These are phyloP conservation scores for Podarcis raffonei DNA, from an alignment of 2,113 vertebrate species.

Conservation along the genomic window DNA sequence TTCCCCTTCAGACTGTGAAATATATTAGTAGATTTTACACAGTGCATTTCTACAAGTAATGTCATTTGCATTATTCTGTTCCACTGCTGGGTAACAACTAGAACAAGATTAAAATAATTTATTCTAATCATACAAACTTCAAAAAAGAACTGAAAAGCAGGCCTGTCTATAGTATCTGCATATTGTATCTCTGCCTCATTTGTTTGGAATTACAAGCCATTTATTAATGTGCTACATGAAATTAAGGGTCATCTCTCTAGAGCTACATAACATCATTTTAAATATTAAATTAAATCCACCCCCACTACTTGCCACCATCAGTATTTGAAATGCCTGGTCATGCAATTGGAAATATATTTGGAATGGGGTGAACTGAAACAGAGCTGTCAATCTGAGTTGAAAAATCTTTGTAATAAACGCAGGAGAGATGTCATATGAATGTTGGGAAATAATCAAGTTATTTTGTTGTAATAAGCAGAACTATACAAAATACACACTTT, in stretches of 20 bases:
- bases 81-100: background rate
- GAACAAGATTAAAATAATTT: conserved; percentile 7
- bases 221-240: conserved; percentile 10
- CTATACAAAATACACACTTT: background rate
- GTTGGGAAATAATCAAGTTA: conserved; percentile 19
- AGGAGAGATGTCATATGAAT: conserved; percentile 1
- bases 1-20: conserved; percentile 42
- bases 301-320: conserved; percentile 18
- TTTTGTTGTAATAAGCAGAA: conserved; percentile 29
- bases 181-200: conserved; percentile 40
- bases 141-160: background rate
- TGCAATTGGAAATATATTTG: conserved; percentile 18
- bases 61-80: background rate
- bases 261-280: conserved; percentile 43
- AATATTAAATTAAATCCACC: conserved; percentile 33
- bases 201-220: conserved; percentile 45
- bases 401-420: conserved; percentile 36
- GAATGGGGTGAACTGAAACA: conserved; percentile 44
- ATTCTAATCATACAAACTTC: background rate
- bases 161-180: background rate
- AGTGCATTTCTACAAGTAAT: conserved; percentile 33
- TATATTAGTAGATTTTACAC: conserved; percentile 47
- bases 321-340: conserved; percentile 41
- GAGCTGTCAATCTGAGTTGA: conserved; percentile 31
- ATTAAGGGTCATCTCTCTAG: conserved; percentile 26